Conservation (phyloP, 2,888 invertebrate species). For the Hyles lineata region DNA sequence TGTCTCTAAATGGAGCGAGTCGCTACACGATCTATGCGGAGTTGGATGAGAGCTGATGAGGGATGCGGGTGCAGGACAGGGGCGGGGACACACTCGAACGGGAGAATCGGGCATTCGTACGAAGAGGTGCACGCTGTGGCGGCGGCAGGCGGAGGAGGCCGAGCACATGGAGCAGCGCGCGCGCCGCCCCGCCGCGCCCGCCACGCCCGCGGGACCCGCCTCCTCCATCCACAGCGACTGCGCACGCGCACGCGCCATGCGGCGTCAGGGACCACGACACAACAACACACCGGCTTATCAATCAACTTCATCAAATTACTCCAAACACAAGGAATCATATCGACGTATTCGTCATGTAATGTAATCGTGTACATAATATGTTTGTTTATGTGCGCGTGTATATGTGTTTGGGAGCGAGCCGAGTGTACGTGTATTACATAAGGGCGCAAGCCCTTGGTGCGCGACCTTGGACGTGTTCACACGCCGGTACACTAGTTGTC, state of each 20-base stretch:
- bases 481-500: conserved; percentile 48
- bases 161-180: conserved; percentile 67
- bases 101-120: conserved; percentile 59
- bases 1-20: too few relatives aligned
- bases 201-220: conserved; percentile 60
- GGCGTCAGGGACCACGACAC: conserved; percentile 7
- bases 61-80: conserved; percentile 23
- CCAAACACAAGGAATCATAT: background rate
- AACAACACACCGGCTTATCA: background rate
- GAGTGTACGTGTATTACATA: conserved; percentile 3
- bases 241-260: conserved; percentile 42
- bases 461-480: conserved; percentile 53
- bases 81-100: conserved; percentile 50
- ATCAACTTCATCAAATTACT: background rate
- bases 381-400: background rate
- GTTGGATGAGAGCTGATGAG: background rate
- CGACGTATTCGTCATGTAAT: background rate
- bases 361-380: background rate
- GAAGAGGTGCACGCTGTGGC: conserved; percentile 73
- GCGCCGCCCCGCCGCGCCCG: conserved; percentile 55
- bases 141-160: conserved; percentile 66
- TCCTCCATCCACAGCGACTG: conserved; percentile 88
- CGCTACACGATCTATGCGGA: background rate
- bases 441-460: conserved; percentile 37
- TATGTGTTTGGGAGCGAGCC: background rate